Evolutionary conservation across 2,113 vertebrate species (phyloP).

Genomic region (Hiodon tergisus): DNA sequence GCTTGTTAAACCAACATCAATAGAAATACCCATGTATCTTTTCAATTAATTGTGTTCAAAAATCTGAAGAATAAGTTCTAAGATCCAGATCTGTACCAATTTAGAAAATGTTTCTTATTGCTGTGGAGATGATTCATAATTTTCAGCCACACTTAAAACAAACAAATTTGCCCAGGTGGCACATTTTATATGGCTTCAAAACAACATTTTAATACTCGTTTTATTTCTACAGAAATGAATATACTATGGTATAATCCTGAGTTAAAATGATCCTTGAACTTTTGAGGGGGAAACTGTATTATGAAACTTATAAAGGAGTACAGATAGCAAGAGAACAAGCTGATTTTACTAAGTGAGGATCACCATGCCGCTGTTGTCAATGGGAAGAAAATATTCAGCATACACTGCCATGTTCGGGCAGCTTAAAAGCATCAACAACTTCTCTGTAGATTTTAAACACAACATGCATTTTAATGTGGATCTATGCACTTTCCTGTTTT

Average conservation of each 20-base stretch:
- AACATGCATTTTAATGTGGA: constrained; percentile 60
- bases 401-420: constrained; percentile 43
- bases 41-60: neutral
- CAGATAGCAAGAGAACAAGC: constrained; percentile 19
- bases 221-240: neutral
- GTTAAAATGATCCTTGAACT: constrained; percentile 14
- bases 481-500: constrained; percentile 18
- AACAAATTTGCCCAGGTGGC: neutral
- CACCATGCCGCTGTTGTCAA: constrained; percentile 11
- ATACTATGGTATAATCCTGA: neutral
- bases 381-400: constrained; percentile 11
- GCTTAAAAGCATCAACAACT: constrained; percentile 49
- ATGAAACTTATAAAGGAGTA: constrained; percentile 3
- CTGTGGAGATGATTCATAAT: neutral
- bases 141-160: neutral
- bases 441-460: constrained; percentile 40
- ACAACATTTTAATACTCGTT: neutral
- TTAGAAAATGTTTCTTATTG: neutral
- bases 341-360: constrained; percentile 18
- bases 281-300: neutral
- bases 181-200: neutral
- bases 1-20: constrained; percentile 16
- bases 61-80: neutral
- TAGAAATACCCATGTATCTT: neutral
- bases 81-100: neutral